A percentile compares a stretch with the other conserved stretches of the same genome.
These are phyloP conservation scores for Urocyon cinereoargenteus DNA, from an alignment of 2,797 vertebrate species.

Conservation along the genomic window DNA sequence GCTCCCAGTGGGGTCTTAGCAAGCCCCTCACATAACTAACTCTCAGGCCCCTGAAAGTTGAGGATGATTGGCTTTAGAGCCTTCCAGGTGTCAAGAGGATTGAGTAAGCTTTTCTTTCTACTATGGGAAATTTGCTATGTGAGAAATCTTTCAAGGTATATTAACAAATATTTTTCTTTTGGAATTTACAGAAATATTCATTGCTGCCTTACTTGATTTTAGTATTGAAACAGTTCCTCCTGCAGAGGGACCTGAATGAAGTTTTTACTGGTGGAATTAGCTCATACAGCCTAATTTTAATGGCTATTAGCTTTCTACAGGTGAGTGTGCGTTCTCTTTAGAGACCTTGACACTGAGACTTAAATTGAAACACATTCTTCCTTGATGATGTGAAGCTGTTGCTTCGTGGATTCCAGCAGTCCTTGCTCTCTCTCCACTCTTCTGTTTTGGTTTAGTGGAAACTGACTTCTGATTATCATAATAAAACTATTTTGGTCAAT, in stretches of 20 bases:
- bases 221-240: conserved; percentile 99
- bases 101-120: background rate
- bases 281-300: conserved; percentile 99
- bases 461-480: background rate
- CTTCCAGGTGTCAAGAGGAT: background rate
- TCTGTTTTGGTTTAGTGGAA: too few relatives aligned
- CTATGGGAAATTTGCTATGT: background rate
- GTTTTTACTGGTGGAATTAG: conserved; percentile 99
- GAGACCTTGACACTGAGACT: background rate
- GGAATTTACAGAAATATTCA: conserved; percentile 93
- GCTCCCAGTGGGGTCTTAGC: background rate
- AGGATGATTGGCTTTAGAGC: background rate
- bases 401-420: fast-evolving
- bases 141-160: background rate
- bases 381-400: fast-evolving
- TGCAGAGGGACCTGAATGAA: conserved; percentile 99
- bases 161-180: conserved; percentile 60
- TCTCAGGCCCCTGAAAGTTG: background rate
- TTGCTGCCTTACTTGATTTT: conserved; percentile 99
- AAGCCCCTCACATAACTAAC: background rate
- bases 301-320: conserved; percentile 99
- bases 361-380: fast-evolving
- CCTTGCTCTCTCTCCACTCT: fast-evolving
- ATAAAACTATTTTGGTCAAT: background rate
- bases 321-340: conserved; percentile 84